Evolutionary conservation across 2,888 invertebrate genomes (phyloP).

Genomic region (Crossocerus cetratus): DNA sequence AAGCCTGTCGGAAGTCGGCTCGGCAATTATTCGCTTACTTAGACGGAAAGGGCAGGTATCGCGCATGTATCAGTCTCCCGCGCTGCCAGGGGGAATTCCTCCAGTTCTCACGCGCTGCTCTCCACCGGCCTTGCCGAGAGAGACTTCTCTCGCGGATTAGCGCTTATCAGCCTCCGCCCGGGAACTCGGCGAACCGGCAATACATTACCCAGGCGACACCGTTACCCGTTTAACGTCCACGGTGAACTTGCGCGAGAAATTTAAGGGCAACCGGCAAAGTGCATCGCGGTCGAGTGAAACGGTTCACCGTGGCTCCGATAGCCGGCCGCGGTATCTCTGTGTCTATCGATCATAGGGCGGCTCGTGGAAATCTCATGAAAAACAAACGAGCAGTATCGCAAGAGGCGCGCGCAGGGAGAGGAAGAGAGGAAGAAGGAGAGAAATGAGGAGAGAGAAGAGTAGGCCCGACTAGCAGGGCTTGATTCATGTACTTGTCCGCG

Average conservation of each 20-base stretch:
- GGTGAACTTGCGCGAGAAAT: background rate
- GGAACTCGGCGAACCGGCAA: background rate
- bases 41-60: background rate
- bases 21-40: background rate
- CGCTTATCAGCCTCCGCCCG: no score
- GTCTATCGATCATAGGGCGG: background rate
- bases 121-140: no score
- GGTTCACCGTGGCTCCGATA: no score
- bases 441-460: no score
- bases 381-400: conserved; percentile 5
- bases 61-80: background rate
- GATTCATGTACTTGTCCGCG: conserved; percentile 10
- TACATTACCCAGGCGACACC: background rate
- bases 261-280: background rate
- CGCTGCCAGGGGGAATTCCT: background rate
- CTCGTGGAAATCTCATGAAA: background rate
- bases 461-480: background rate
- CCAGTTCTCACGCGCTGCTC: no score
- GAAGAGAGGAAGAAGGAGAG: no score
- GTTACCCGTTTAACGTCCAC: background rate
- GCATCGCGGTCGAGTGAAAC: background rate
- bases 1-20: background rate
- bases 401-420: background rate
- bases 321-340: background rate
- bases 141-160: no score